These are phyloP conservation scores for Drosophila cognata DNA, from an alignment of 2,888 invertebrate genomes.

Conservation along the genomic window DNA sequence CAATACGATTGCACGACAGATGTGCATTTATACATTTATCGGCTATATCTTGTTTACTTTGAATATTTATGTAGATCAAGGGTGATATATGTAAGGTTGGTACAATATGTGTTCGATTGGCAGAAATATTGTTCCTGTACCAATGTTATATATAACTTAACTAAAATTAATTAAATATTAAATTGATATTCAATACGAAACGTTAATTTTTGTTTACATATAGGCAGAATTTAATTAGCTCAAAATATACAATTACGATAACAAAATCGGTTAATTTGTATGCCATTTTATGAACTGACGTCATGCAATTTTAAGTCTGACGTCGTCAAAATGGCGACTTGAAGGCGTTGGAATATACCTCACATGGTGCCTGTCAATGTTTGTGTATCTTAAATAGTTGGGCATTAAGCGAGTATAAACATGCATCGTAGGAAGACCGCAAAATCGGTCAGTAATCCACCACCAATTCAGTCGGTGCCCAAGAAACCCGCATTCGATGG, in stretches of 20 bases:
- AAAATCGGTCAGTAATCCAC: constrained; percentile 71
- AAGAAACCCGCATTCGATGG: constrained; percentile 48
- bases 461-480: constrained; percentile 65
- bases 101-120: not conserved
- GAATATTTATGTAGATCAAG: not conserved
- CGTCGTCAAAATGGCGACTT: constrained; percentile 15
- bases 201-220: not conserved
- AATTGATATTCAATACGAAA: not conserved
- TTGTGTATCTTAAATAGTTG: constrained; percentile 26
- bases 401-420: constrained; percentile 34
- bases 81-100: not conserved
- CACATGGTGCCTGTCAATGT: not conserved
- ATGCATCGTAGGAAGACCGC: constrained; percentile 76
- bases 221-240: not conserved
- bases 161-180: not conserved
- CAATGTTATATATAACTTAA: not conserved
- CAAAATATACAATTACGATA: not conserved
- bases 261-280: not conserved
- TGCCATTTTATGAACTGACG: too few species aligned
- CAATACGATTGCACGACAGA: constrained; percentile 15
- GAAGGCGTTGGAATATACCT: not conserved
- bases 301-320: constrained; percentile 6
- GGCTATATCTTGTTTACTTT: not conserved
- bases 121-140: not conserved
- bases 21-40: constrained; percentile 15